Percentiles rank a stretch among this genome's conserved stretches.
phyloP scores from a whole-genome alignment of 35 echinoderm and acorn worm genomes.

The Patiria miniata region DNA sequence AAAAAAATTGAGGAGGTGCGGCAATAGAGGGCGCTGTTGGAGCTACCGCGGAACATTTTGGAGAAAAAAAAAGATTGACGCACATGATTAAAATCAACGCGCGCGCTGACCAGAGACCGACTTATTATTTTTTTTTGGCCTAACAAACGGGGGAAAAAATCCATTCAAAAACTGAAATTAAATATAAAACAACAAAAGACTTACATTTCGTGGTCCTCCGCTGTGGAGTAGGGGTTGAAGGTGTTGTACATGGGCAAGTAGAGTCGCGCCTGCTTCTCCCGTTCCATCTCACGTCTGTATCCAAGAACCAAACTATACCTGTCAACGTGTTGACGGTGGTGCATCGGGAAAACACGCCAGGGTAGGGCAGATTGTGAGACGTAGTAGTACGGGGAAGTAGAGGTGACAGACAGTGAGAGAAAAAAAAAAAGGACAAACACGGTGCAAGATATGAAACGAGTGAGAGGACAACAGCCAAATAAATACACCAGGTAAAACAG shows the following conservation, averaged over 20 bases:
- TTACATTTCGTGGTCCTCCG: constrained; percentile 65
- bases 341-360: constrained; percentile 19
- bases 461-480: neutral
- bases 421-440: constrained; percentile 10
- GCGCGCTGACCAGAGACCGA: too few relatives aligned
- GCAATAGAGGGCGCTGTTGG: too few relatives aligned
- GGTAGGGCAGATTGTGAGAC: neutral
- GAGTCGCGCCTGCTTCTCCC: constrained; percentile 53
- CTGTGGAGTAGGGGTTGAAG: constrained; percentile 60
- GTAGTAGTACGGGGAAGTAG: neutral
- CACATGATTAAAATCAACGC: too few relatives aligned
- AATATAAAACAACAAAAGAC: too few relatives aligned
- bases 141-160: too few relatives aligned
- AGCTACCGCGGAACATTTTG: too few relatives aligned
- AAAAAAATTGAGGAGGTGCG: too few relatives aligned
- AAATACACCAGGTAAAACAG: neutral
- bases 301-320: constrained; percentile 33
- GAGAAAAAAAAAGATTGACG: too few relatives aligned
- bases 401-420: neutral
- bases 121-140: too few relatives aligned
- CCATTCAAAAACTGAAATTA: too few relatives aligned
- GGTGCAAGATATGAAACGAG: constrained; percentile 22
- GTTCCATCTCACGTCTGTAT: constrained; percentile 60
- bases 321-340: neutral
- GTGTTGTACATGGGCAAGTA: constrained; percentile 52